Evolutionary conservation across 2,113 vertebrate species (phyloP).

Genomic region (Eubucco bourcierii): DNA sequence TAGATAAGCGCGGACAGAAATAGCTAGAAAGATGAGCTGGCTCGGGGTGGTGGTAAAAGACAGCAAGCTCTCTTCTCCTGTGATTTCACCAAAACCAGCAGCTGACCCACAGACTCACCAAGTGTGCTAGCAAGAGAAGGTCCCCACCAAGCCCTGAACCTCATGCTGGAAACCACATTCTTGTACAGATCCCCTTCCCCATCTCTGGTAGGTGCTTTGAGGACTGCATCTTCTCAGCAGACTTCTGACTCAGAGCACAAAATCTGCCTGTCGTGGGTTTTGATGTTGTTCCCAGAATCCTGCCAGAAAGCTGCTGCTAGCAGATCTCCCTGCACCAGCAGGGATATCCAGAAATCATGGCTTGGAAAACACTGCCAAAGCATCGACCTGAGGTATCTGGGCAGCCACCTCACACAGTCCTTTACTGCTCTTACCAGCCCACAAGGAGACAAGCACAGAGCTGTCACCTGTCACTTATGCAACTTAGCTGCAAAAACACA

Average conservation of each 20-base stretch:
- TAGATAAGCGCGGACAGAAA: conserved; percentile 49
- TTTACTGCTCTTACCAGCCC: background rate
- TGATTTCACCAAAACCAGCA: background rate
- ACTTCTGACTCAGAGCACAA: conserved; percentile 45
- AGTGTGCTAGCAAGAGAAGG: background rate
- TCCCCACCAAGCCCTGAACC: background rate
- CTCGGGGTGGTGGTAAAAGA: background rate
- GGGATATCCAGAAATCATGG: background rate
- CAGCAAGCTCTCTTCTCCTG: background rate
- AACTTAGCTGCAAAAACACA: background rate
- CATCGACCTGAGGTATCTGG: background rate
- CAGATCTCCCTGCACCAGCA: background rate
- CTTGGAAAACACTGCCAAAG: background rate
- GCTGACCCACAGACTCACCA: background rate
- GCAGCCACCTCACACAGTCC: background rate
- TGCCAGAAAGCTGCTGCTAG: background rate
- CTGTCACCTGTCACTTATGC: conserved; percentile 13
- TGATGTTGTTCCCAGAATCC: conserved; percentile 49
- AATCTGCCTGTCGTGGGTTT: background rate
- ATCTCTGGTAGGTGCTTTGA: background rate
- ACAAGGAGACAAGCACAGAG: background rate
- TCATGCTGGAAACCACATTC: background rate
- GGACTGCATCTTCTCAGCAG: conserved; percentile 33
- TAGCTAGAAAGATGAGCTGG: conserved; percentile 57
- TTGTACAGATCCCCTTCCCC: background rate